phyloP scores from a whole-genome alignment of 2,113 vertebrate genomes.

The Corapipo altera region DNA sequence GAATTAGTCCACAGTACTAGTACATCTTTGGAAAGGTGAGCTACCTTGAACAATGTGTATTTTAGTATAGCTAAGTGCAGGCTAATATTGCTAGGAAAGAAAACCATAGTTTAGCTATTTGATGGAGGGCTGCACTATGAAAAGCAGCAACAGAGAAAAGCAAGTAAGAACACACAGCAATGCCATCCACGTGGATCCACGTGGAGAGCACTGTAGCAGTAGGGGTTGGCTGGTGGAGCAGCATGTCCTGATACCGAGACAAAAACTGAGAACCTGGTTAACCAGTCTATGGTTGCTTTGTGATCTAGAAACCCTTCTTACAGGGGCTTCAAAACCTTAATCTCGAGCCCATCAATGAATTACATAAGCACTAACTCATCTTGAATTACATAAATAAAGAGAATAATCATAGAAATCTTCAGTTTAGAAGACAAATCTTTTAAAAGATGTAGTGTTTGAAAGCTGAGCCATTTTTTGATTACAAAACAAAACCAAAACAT shows the following conservation, averaged over 20 bases:
- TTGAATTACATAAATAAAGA: neutral
- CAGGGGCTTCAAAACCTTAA: neutral
- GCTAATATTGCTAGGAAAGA: neutral
- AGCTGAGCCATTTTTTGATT: neutral
- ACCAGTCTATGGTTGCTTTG: neutral
- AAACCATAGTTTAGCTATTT: neutral
- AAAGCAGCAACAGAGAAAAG: neutral
- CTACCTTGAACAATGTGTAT: neutral
- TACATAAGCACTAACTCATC: neutral
- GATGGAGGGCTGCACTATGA: neutral
- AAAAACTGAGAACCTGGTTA: neutral
- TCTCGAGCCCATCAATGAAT: neutral
- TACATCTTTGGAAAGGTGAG: neutral
- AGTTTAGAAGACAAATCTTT: neutral
- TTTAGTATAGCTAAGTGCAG: neutral
- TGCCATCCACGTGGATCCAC: neutral
- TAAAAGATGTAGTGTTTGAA: neutral
- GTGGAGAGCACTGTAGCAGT: neutral
- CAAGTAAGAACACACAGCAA: neutral
- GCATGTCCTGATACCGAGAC: rapidly evolving
- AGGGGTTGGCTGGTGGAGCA: neutral
- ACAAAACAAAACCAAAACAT: neutral
- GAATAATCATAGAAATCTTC: neutral
- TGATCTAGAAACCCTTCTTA: neutral
- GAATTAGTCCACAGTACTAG: neutral